phyloP scores from a whole-genome alignment of 2,888 invertebrate species.

The Antitype chi region DNA sequence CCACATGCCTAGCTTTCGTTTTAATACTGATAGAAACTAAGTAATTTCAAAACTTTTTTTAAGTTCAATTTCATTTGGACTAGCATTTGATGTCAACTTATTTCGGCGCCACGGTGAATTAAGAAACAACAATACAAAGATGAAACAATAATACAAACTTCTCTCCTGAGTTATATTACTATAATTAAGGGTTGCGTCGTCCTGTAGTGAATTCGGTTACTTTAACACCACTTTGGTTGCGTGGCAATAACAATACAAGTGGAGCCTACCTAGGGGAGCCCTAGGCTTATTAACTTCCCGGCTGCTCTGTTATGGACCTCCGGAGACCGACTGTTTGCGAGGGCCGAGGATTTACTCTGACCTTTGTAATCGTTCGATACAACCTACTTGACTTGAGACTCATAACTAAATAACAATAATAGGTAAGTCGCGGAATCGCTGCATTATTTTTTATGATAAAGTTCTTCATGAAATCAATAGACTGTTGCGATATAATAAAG shows the following conservation, averaged over 20 bases:
- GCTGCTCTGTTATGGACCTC: conserved; percentile 54
- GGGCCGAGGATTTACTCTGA: conserved; percentile 51
- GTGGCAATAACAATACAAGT: conserved; percentile 57
- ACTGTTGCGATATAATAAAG: no score
- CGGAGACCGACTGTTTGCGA: conserved; percentile 52
- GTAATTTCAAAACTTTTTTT: not conserved
- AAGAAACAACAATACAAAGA: not conserved
- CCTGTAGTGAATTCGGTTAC: conserved; percentile 21
- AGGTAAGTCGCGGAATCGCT: not conserved
- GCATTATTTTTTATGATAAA: conserved; percentile 4
- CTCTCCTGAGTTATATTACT: not conserved
- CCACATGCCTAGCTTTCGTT: not conserved
- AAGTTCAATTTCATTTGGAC: not conserved
- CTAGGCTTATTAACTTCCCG: conserved; percentile 65
- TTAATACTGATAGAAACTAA: not conserved
- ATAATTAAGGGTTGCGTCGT: conserved; percentile 28
- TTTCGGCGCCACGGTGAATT: no score
- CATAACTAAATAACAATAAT: conserved; percentile 17
- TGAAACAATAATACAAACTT: conserved; percentile 23
- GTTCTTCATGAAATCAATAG: not conserved
- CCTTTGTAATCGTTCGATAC: conserved; percentile 49
- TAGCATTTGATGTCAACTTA: not conserved
- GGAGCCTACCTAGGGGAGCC: conserved; percentile 43
- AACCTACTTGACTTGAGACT: conserved; percentile 17
- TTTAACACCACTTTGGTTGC: conserved; percentile 44